A percentile compares a stretch with the other conserved stretches of the same genome.
Conservation (phyloP, 2,113 vertebrate species). For the Australoheros scitulus region DNA sequence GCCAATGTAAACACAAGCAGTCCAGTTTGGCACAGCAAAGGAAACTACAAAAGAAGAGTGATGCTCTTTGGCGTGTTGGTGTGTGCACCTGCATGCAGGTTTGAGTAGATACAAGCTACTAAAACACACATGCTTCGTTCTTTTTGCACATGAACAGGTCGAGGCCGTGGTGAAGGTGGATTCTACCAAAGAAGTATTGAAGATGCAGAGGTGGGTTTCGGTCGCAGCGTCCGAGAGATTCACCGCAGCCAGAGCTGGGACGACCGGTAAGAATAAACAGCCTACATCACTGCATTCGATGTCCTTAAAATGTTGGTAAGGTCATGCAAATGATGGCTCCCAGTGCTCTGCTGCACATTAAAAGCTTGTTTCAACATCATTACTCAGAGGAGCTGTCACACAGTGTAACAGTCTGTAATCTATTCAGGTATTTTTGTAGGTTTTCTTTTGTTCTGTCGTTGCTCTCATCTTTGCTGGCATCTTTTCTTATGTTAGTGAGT, state of each 20-base stretch:
- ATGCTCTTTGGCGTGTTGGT: not conserved
- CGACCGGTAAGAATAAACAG: constrained; percentile 81
- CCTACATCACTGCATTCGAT: not conserved
- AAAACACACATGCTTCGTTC: not conserved
- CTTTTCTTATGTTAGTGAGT: not conserved
- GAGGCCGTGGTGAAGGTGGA: constrained; percentile 89
- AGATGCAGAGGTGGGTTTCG: constrained; percentile 86
- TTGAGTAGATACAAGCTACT: not conserved
- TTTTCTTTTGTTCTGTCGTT: not conserved
- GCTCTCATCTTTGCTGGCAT: not conserved
- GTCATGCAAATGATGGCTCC: not conserved
- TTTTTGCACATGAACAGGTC: constrained; percentile 73
- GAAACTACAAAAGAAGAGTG: constrained; percentile 19
- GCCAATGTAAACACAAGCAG: constrained; percentile 50
- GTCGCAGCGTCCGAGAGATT: constrained; percentile 86
- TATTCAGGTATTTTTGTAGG: not conserved
- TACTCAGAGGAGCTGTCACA: constrained; percentile 17
- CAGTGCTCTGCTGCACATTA: not conserved
- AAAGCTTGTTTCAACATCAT: not conserved
- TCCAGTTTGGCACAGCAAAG: constrained; percentile 14
- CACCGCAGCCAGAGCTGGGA: constrained; percentile 95
- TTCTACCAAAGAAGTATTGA: constrained; percentile 96
- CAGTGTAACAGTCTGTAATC: not conserved
- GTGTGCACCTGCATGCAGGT: not conserved
- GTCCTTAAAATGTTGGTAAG: not conserved